Percentiles rank a stretch among this genome's conserved stretches.
These are phyloP conservation scores for Acleris literana DNA, from an alignment of 2,888 invertebrate genomes.

Conservation along the genomic window DNA sequence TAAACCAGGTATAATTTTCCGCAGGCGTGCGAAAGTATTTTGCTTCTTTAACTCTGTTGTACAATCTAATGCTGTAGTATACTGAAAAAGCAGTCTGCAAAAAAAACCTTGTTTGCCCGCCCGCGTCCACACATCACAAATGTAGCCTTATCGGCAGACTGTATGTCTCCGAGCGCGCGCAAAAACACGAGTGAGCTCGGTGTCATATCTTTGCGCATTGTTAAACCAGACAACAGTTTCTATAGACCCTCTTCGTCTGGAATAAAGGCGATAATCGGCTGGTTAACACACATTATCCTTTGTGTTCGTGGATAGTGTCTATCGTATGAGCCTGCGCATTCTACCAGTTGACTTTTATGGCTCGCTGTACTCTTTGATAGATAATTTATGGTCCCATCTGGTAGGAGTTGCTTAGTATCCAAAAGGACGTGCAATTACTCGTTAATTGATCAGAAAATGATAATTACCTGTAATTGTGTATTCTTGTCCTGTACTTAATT, in stretches of 20 bases:
- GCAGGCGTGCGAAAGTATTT: slow-evolving; percentile 33
- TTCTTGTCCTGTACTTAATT: neutral
- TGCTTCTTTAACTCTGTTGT: slow-evolving; percentile 19
- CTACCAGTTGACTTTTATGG: slow-evolving; percentile 68
- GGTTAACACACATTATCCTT: slow-evolving; percentile 12
- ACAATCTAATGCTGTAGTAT: slow-evolving; percentile 19
- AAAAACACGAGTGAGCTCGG: slow-evolving; percentile 39
- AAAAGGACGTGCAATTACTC: slow-evolving; percentile 22
- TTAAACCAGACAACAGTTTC: slow-evolving; percentile 5
- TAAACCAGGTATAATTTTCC: slow-evolving; percentile 11
- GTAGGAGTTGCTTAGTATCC: slow-evolving; percentile 22
- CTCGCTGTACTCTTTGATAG: slow-evolving; percentile 42
- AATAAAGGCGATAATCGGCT: slow-evolving; percentile 17
- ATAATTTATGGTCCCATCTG: slow-evolving; percentile 21
- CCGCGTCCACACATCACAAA: slow-evolving; percentile 42
- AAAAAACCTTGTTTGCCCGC: slow-evolving; percentile 38
- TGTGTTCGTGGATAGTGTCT: slow-evolving; percentile 41
- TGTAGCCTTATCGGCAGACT: slow-evolving; percentile 44
- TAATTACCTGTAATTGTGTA: slow-evolving; percentile 20
- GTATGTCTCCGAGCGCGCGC: slow-evolving; percentile 37
- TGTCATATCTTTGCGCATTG: slow-evolving; percentile 28
- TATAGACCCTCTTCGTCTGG: slow-evolving; percentile 10
- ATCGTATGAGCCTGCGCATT: slow-evolving; percentile 53
- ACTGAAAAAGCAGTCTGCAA: slow-evolving; percentile 23
- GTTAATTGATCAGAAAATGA: slow-evolving; percentile 16